These are phyloP conservation scores for Zele albiditarsus DNA, from an alignment of 2,888 invertebrate genomes.

Conservation along the genomic window DNA sequence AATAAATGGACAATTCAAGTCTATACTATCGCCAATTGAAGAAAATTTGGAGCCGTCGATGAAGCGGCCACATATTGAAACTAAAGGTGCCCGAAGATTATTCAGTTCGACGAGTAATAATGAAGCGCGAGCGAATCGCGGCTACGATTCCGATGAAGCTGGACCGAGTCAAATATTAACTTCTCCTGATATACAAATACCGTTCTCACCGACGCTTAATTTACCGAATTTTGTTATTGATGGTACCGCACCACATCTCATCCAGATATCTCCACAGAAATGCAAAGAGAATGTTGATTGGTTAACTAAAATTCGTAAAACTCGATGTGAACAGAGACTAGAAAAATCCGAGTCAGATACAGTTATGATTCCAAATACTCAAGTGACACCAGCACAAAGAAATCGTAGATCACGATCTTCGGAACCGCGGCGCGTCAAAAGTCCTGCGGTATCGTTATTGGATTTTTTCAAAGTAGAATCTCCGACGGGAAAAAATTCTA, in stretches of 20 bases:
- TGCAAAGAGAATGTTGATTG: slow-evolving; percentile 81
- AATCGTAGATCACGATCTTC: slow-evolving; percentile 58
- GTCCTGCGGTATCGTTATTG: slow-evolving; percentile 58
- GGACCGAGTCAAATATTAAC: slow-evolving; percentile 63
- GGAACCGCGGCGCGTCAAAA: slow-evolving; percentile 59
- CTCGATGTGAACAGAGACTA: slow-evolving; percentile 70
- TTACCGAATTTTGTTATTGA: slow-evolving; percentile 85
- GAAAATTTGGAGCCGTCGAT: slow-evolving; percentile 62
- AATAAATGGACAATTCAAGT: slow-evolving; percentile 60
- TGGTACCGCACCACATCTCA: slow-evolving; percentile 85
- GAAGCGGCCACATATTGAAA: slow-evolving; percentile 73
- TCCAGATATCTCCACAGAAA: slow-evolving; percentile 81
- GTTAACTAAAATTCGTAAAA: slow-evolving; percentile 80
- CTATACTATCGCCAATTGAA: slow-evolving; percentile 66
- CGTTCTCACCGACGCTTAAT: slow-evolving; percentile 79
- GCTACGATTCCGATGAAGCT: slow-evolving; percentile 61
- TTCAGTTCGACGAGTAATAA: slow-evolving; percentile 70
- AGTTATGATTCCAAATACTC: slow-evolving; percentile 54
- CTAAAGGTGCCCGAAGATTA: slow-evolving; percentile 72
- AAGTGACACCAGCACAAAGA: slow-evolving; percentile 56
- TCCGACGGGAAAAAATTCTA: slow-evolving; percentile 25
- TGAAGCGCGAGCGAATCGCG: slow-evolving; percentile 43
- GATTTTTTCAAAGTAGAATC: slow-evolving; percentile 59
- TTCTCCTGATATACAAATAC: slow-evolving; percentile 38
- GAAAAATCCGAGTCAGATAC: slow-evolving; percentile 61